A percentile compares a stretch with the other conserved stretches of the same genome.
Evolutionary conservation across 2,113 vertebrate genomes (phyloP).

Genomic region (Amphiprion percula): DNA sequence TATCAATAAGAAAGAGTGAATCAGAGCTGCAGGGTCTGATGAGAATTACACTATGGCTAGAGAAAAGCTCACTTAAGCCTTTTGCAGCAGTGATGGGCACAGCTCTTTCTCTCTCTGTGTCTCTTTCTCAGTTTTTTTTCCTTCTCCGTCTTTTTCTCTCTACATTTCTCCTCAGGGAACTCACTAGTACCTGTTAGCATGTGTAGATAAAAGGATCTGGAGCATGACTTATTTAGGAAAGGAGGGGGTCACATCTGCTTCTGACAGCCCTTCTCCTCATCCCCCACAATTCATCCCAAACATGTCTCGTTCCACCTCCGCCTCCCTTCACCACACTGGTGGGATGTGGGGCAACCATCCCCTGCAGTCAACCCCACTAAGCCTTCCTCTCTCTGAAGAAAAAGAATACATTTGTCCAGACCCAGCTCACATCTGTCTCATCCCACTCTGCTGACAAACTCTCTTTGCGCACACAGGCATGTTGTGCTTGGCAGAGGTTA

Average conservation of each 20-base stretch:
- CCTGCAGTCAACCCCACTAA: conserved; percentile 73
- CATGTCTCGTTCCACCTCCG: conserved; percentile 54
- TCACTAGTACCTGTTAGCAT: conserved; percentile 76
- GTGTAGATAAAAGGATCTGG: conserved; percentile 76
- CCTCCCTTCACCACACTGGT: conserved; percentile 33
- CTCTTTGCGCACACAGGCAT: conserved; percentile 60
- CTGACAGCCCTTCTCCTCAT: conserved; percentile 53
- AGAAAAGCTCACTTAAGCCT: conserved; percentile 55
- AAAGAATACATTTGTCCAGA: conserved; percentile 74
- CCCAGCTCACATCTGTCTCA: conserved; percentile 72
- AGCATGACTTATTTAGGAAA: conserved; percentile 77
- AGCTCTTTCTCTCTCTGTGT: conserved; percentile 30
- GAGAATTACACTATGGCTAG: conserved; percentile 43
- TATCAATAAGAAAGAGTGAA: conserved; percentile 43
- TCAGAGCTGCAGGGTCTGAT: conserved; percentile 34
- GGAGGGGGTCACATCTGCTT: conserved; percentile 72
- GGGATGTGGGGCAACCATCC: conserved; percentile 70
- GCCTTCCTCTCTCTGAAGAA: conserved; percentile 50
- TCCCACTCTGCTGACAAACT: conserved; percentile 60
- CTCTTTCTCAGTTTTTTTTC: conserved; percentile 11
- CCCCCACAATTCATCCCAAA: conserved; percentile 51
- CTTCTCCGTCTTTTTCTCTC: conserved; percentile 27
- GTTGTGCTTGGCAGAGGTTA: conserved; percentile 55
- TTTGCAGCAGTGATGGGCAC: conserved; percentile 48
- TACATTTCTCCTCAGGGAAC: conserved; percentile 47